A percentile compares a stretch with the other conserved stretches of the same genome.
phyloP scores from a whole-genome alignment of 1,140 invertebrate species.

The Dufourea novaeangliae region DNA sequence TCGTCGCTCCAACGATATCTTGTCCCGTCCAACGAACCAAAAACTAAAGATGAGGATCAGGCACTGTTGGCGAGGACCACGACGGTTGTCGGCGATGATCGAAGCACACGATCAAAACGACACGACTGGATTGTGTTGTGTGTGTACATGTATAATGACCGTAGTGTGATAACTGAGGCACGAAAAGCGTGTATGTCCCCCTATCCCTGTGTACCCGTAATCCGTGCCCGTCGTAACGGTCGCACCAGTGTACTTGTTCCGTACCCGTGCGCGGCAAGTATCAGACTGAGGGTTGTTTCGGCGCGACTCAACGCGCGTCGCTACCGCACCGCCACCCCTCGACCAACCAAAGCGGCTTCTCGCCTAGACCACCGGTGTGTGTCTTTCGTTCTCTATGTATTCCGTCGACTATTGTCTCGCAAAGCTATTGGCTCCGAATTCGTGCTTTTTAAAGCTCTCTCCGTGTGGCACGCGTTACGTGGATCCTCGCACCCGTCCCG shows the following conservation, averaged over 20 bases:
- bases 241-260: no score
- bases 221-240: background rate
- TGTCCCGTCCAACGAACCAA: background rate
- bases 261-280: conserved; percentile 67
- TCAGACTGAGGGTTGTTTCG: conserved; percentile 73
- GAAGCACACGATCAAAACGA: background rate
- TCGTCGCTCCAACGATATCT: background rate
- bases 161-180: no score
- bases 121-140: no score
- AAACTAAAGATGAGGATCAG: no score
- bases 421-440: conserved; percentile 16
- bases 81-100: background rate
- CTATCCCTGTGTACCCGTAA: conserved; percentile 24
- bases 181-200: conserved; percentile 26
- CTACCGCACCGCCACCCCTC: conserved; percentile 68
- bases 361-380: conserved; percentile 6
- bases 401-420: conserved; percentile 27
- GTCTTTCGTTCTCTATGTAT: background rate
- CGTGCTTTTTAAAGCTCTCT: background rate
- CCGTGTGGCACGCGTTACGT: no score
- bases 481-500: no score
- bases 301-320: conserved; percentile 23
- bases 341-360: conserved; percentile 39
- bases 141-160: no score
- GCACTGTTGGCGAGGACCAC: background rate